These are phyloP conservation scores for Drosophila trichaetosa DNA, from an alignment of 2,888 invertebrate genomes.

Conservation along the genomic window DNA sequence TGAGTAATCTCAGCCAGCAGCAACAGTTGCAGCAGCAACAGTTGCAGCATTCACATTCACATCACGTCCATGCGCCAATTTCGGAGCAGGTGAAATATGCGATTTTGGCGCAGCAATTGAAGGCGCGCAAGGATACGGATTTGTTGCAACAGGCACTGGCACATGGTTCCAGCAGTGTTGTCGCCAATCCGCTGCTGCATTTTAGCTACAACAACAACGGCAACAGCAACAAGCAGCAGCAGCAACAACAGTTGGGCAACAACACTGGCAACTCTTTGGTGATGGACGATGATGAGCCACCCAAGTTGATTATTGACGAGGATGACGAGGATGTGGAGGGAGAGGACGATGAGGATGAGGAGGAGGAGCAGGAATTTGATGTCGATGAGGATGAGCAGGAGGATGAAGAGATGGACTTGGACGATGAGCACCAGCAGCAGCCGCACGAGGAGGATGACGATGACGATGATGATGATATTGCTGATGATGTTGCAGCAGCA, in stretches of 20 bases:
- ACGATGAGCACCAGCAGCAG: slow-evolving; percentile 16
- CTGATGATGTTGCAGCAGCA: neutral
- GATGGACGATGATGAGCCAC: slow-evolving; percentile 87
- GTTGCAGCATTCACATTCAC: slow-evolving; percentile 48
- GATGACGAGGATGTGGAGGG: slow-evolving; percentile 81
- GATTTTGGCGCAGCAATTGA: slow-evolving; percentile 91
- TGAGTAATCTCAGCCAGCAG: slow-evolving; percentile 33
- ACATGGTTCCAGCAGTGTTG: slow-evolving; percentile 82
- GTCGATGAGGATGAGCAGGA: slow-evolving; percentile 76
- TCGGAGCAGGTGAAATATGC: slow-evolving; percentile 91
- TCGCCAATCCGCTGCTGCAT: slow-evolving; percentile 59
- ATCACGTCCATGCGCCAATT: slow-evolving; percentile 79
- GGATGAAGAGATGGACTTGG: slow-evolving; percentile 32
- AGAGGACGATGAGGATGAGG: slow-evolving; percentile 62
- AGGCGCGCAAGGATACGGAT: slow-evolving; percentile 86
- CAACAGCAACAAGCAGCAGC: slow-evolving; percentile 14
- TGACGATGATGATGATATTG: neutral
- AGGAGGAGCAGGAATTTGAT: slow-evolving; percentile 70
- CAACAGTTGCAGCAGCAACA: slow-evolving; percentile 44
- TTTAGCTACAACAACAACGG: slow-evolving; percentile 37
- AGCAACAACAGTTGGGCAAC: slow-evolving; percentile 43
- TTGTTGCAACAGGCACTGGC: slow-evolving; percentile 83
- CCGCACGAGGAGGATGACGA: neutral
- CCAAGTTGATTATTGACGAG: slow-evolving; percentile 84
- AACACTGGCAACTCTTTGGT: slow-evolving; percentile 59